A percentile compares a stretch with the other conserved stretches of the same genome.
Evolutionary conservation across 2,888 invertebrate species (phyloP).

Genomic region (Electrophaes corylata): DNA sequence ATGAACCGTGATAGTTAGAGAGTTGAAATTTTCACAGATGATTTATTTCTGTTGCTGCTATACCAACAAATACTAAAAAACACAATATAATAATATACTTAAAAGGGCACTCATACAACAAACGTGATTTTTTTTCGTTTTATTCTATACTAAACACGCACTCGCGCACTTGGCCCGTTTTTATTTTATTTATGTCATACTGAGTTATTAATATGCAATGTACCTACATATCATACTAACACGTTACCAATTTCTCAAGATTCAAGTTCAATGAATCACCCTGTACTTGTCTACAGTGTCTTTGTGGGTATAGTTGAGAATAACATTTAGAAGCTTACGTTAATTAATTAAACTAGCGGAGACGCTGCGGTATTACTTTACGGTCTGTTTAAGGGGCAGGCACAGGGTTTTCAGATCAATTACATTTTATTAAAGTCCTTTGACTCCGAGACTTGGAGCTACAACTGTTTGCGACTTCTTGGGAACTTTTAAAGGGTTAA

Average conservation of each 20-base stretch:
- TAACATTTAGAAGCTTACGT: slow-evolving; percentile 41
- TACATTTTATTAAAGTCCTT: slow-evolving; percentile 22
- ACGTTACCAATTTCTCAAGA: neutral
- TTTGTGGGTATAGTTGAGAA: slow-evolving; percentile 27
- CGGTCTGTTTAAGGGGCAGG: slow-evolving; percentile 38
- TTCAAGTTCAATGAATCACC: slow-evolving; percentile 3
- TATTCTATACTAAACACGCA: too few species aligned
- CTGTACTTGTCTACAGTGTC: slow-evolving; percentile 9
- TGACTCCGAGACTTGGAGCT: slow-evolving; percentile 2
- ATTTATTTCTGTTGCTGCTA: too few species aligned
- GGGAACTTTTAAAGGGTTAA: neutral
- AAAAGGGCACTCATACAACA: too few species aligned
- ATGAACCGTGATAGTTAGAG: too few species aligned
- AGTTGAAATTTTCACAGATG: too few species aligned
- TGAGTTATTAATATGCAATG: too few species aligned
- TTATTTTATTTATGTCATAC: too few species aligned
- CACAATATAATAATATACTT: too few species aligned
- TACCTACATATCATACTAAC: too few species aligned
- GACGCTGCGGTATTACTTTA: slow-evolving; percentile 42
- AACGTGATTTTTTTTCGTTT: too few species aligned
- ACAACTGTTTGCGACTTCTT: slow-evolving; percentile 3
- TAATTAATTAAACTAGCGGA: slow-evolving; percentile 56
- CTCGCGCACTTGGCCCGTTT: too few species aligned
- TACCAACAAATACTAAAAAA: too few species aligned
- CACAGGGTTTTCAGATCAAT: slow-evolving; percentile 22